These are phyloP conservation scores for Genyomyrus donnyi DNA, from an alignment of 2,113 vertebrate species.

Conservation along the genomic window DNA sequence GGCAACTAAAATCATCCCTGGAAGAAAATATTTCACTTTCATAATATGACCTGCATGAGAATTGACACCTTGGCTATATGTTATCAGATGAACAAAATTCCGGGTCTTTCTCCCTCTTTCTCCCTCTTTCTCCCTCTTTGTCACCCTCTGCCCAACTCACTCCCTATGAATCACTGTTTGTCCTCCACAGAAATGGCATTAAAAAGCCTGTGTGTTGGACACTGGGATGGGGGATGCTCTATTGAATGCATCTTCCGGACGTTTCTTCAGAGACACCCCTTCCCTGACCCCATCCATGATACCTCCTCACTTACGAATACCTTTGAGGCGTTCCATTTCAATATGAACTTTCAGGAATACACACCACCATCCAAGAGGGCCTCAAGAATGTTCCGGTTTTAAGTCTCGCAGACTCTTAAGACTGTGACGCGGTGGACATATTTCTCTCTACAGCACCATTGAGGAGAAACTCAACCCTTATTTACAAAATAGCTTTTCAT, in stretches of 20 bases:
- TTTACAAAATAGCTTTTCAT: neutral
- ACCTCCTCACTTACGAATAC: constrained; percentile 14
- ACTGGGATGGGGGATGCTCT: neutral
- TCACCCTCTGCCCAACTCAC: constrained; percentile 20
- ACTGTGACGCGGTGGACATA: neutral
- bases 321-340: constrained; percentile 13
- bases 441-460: neutral
- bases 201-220: neutral
- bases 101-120: neutral
- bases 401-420: neutral
- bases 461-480: neutral
- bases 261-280: neutral
- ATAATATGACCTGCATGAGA: constrained; percentile 18
- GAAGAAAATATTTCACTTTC: constrained; percentile 32
- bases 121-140: neutral
- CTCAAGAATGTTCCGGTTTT: constrained; percentile 13
- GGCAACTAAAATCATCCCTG: constrained; percentile 34
- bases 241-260: neutral
- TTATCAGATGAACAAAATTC: constrained; percentile 14
- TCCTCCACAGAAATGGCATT: constrained; percentile 10
- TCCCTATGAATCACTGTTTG: constrained; percentile 9
- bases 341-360: constrained; percentile 13
- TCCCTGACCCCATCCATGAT: constrained; percentile 16
- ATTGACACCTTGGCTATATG: constrained; percentile 21
- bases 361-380: constrained; percentile 16